Base-by-base conservation (phyloP, 2,113 vertebrate genomes). In the Pterophyllum scalare region DNA sequence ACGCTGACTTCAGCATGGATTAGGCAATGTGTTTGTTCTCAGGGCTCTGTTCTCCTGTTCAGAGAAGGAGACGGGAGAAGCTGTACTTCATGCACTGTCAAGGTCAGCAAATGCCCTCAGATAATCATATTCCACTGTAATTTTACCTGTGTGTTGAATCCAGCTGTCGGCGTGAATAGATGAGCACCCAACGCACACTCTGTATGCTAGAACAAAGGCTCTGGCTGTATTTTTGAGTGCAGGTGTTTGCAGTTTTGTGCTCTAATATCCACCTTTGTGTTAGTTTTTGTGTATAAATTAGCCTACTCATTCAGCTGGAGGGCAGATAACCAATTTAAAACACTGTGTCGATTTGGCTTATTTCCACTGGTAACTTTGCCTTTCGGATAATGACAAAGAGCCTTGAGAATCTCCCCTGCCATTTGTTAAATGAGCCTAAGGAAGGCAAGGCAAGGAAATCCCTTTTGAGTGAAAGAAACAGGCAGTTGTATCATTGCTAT, bases 1-100 rank as follows among this genome's bases (percentile, higher is more conserved):
- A 83, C 61, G 91, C 94, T 94, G 93, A 95, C 91, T 92, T 94
- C 93, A 95, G 94, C 94, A 92, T 7, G 89, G 88, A 95, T 94
- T 93, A 92, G 91, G 90, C 86, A 62, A 54, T 0, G 75, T 91
- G 89, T 94, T 93, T 94, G 89, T 93, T 93, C 90, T 88, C 83
- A 35, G 64, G 35, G 82, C 87, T 94, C 88, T 88, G 79, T 87
- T 91, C 82, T 88, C 84, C 77, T 70, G 49, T 84, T 87, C 57
- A 67, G 61, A 58, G 83, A 84, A 83, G 81, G 58, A 81, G 77
- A 87, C 14, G 59, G 75, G 86, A 85, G 79, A 80, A 84, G 85
- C 81, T 84, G 74, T 60, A 60, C 78, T 85, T 85, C 74, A 77
- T 82, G 75, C 65, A 8, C 86, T 81, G 89, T 90, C 91, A 95